Conservation (phyloP, 2,888 invertebrate genomes). For the Orthosia incerta region DNA sequence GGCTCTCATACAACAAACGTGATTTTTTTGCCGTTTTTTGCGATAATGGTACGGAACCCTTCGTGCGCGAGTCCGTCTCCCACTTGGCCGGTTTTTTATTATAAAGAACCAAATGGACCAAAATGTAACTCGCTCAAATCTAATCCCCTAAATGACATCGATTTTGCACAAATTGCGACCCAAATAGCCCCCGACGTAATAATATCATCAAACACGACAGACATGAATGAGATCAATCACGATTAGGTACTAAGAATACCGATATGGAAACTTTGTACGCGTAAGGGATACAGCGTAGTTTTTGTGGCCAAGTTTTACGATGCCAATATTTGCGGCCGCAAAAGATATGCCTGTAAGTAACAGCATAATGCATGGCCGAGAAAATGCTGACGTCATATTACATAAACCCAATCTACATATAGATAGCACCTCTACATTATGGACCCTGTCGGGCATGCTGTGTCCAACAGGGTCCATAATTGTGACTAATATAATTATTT, state of each 20-base stretch:
- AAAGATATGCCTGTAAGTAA: conserved; percentile 72
- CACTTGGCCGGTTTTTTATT: conserved; percentile 8
- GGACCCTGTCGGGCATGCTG: too few relatives aligned
- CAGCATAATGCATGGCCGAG: conserved; percentile 64
- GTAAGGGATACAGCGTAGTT: conserved; percentile 76
- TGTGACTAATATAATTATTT: too few relatives aligned
- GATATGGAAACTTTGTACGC: conserved; percentile 70
- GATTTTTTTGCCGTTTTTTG: too few relatives aligned
- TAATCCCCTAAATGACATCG: conserved; percentile 59
- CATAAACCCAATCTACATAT: conserved; percentile 45
- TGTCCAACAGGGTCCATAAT: too few relatives aligned
- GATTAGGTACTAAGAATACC: conserved; percentile 69
- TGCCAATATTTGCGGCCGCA: conserved; percentile 69
- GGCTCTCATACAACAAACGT: too few relatives aligned
- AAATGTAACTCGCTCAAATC: conserved; percentile 40
- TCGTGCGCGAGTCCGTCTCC: background rate
- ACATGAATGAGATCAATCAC: conserved; percentile 65
- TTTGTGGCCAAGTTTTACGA: conserved; percentile 75
- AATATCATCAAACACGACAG: conserved; percentile 62
- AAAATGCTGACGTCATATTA: conserved; percentile 64
- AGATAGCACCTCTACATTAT: conserved; percentile 10
- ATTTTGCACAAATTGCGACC: conserved; percentile 50
- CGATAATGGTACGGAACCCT: background rate
- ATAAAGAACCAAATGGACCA: conserved; percentile 27
- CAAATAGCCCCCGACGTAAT: conserved; percentile 58